These are phyloP conservation scores for Osmerus eperlanus DNA, from an alignment of 2,113 vertebrate genomes.

Conservation along the genomic window DNA sequence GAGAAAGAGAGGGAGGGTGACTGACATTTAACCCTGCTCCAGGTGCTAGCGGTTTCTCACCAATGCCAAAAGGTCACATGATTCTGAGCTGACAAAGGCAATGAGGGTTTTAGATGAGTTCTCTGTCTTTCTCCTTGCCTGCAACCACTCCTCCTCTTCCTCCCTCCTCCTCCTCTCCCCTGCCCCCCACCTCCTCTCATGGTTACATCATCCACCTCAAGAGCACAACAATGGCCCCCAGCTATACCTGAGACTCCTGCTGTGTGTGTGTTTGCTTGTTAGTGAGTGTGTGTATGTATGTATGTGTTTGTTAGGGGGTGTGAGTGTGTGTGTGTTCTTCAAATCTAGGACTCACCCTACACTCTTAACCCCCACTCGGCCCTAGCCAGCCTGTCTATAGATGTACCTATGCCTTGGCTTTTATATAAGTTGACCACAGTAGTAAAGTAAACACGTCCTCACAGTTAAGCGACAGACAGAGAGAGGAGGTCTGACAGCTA, in stretches of 20 bases:
- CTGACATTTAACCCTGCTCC: constrained; percentile 87
- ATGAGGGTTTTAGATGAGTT: constrained; percentile 29
- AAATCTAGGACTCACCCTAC: too few species aligned
- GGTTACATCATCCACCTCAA: constrained; percentile 31
- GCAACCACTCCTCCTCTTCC: constrained; percentile 15
- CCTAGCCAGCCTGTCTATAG: too few species aligned
- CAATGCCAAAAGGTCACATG: constrained; percentile 82
- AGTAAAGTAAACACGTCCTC: too few species aligned
- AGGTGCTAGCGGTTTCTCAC: constrained; percentile 89
- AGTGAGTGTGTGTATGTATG: neutral
- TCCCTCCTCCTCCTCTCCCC: constrained; percentile 14
- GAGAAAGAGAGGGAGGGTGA: constrained; percentile 34
- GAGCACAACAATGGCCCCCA: constrained; percentile 36
- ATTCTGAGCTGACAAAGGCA: constrained; percentile 71
- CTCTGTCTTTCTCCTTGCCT: constrained; percentile 14
- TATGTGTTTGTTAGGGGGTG: neutral
- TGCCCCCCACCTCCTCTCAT: constrained; percentile 29
- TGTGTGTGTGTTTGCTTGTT: neutral
- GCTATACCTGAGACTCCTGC: constrained; percentile 34
- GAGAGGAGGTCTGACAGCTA: too few species aligned
- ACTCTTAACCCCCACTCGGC: too few species aligned
- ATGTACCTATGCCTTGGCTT: too few species aligned
- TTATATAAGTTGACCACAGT: too few species aligned
- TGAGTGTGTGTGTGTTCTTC: neutral
- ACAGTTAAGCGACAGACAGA: too few species aligned